phyloP scores from a whole-genome alignment of 2,113 vertebrate species.

The Hyperopisus bebe region DNA sequence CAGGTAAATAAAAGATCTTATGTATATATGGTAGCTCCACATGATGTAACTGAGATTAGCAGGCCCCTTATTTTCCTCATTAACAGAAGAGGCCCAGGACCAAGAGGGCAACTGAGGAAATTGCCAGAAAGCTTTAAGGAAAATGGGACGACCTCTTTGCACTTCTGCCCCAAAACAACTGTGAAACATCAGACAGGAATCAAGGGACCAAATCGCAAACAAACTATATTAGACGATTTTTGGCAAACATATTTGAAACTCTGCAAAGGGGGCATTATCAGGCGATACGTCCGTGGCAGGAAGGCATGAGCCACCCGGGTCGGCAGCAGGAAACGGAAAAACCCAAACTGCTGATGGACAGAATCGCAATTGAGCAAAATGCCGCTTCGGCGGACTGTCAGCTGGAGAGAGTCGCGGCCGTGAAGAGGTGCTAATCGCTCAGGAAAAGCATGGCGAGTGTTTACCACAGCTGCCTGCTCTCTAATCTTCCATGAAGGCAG shows the following conservation, averaged over 20 bases:
- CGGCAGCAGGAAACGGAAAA: conserved; percentile 10
- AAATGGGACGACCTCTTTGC: background rate
- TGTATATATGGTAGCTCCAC: background rate
- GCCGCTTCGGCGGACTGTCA: conserved; percentile 21
- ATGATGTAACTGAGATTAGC: background rate
- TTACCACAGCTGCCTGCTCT: conserved; percentile 30
- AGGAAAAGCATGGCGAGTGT: conserved; percentile 11
- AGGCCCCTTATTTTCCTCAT: background rate
- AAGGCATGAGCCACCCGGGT: background rate
- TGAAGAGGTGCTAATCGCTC: conserved; percentile 37
- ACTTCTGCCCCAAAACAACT: background rate
- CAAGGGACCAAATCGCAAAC: background rate
- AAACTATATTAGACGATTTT: background rate
- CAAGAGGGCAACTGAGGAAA: background rate
- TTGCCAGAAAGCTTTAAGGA: background rate
- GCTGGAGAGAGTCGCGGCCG: conserved; percentile 10
- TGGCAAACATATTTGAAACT: background rate
- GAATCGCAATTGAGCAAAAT: conserved; percentile 17
- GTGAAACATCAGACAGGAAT: background rate
- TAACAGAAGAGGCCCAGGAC: background rate
- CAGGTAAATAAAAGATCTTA: background rate
- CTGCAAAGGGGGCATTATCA: background rate
- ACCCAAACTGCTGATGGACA: conserved; percentile 17
- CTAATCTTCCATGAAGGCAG: conserved; percentile 20
- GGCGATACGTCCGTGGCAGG: background rate